These are phyloP conservation scores for Ennomos quercinarius DNA, from an alignment of 2,888 invertebrate genomes.

Conservation along the genomic window DNA sequence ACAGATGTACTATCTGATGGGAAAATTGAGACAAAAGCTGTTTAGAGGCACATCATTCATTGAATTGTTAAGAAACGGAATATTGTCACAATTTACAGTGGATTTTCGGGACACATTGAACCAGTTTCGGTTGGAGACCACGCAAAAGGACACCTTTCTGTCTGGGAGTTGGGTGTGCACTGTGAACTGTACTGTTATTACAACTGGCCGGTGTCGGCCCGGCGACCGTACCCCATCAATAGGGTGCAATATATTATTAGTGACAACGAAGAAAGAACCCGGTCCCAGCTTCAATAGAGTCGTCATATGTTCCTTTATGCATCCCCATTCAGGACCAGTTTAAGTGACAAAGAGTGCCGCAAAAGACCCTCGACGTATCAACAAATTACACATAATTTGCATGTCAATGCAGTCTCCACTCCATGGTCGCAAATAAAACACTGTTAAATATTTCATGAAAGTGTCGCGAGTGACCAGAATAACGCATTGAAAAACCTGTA, in stretches of 20 bases:
- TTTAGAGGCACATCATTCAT: neutral
- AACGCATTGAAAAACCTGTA: constrained; percentile 51
- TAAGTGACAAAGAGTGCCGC: constrained; percentile 75
- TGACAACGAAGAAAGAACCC: constrained; percentile 58
- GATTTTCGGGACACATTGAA: constrained; percentile 1
- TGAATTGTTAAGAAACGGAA: too few relatives aligned
- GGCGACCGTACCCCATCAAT: constrained; percentile 47
- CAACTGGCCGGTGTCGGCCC: constrained; percentile 59
- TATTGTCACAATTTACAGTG: too few relatives aligned
- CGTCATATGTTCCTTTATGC: constrained; percentile 77
- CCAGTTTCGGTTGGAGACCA: constrained; percentile 11
- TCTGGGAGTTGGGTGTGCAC: constrained; percentile 40
- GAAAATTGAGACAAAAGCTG: too few relatives aligned
- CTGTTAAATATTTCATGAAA: constrained; percentile 71
- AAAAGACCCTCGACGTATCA: constrained; percentile 83
- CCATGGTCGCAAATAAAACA: constrained; percentile 66
- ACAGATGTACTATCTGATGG: too few relatives aligned
- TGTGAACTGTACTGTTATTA: constrained; percentile 65
- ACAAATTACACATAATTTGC: constrained; percentile 83
- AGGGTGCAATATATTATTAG: constrained; percentile 70
- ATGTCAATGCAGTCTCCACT: constrained; percentile 71
- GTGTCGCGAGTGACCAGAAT: constrained; percentile 61
- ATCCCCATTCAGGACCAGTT: constrained; percentile 70
- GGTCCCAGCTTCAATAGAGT: constrained; percentile 69
- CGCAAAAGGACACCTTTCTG: constrained; percentile 24